Base-by-base conservation (phyloP, 1,140 invertebrate species). In the Lepidostoma basale region DNA sequence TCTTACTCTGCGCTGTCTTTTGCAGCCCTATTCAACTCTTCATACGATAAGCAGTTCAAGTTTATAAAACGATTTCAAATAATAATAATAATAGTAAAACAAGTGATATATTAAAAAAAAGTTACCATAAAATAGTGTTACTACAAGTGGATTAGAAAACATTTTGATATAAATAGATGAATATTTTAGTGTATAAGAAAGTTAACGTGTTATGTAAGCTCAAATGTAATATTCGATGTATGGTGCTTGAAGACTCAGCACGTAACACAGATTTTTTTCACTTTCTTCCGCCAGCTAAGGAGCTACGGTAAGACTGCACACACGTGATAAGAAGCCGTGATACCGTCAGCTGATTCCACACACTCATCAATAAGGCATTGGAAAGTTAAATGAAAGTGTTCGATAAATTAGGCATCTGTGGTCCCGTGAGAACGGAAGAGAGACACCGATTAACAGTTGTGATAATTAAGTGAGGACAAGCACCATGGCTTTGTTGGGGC, bases 401-500 rank as follows among this genome's bases (percentile, higher is more conserved):
- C 33, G 14, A 36, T 36, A 36, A 36, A 36, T n/a, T n/a, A n/a
- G n/a, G 33, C 33, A 8, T 39, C 33, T 9, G 8, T 39, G 33
- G n/a, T n/a, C 5, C 14, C 8, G 44, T 23, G 22, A 3, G 49
- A n/a, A 54, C n/a, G 26, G 16, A 1, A 25, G 23, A 20, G n/a
- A 74, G 74, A 67, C 70, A 73, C 67, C 59, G 56, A 67, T n/a
- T n/a, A n/a, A n/a, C n/a, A n/a, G n/a, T n/a, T n/a, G n/a, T n/a
- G n/a, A n/a, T n/a, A n/a, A n/a, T n/a, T n/a, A n/a, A n/a, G n/a
- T n/a, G n/a, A n/a, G 68, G 76, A 68, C n/a, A 83, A 81, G 79
- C 80, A 77, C 77, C 79, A 59, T 59, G 75, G 77, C 80, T 20
- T 8, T 72, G 1, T 39, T 72, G 73, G 81, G 80, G 70, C 78